A percentile compares a stretch with the other conserved stretches of the same genome.
These are phyloP conservation scores for Fragum sueziense DNA, from an alignment of 2,888 invertebrate species.

Conservation along the genomic window DNA sequence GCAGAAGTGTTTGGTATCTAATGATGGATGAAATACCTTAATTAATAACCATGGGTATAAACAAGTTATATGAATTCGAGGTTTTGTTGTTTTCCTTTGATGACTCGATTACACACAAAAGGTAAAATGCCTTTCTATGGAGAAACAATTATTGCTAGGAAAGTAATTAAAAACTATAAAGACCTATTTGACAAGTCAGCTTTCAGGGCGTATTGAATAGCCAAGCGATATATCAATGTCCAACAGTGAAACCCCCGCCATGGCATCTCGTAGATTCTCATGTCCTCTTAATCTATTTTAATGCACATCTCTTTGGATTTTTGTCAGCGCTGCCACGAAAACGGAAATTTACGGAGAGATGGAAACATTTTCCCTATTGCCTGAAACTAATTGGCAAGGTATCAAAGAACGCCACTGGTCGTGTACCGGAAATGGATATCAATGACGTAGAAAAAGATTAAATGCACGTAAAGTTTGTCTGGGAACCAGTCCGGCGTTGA, in stretches of 20 bases:
- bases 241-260: constrained; percentile 15
- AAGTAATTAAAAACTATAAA: not conserved
- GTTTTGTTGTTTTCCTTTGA: no score
- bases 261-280: constrained; percentile 9
- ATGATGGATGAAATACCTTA: no score
- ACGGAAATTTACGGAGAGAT: constrained; percentile 48
- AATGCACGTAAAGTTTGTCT: constrained; percentile 23
- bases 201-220: not conserved
- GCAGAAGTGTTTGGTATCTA: no score
- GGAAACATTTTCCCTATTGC: constrained; percentile 52
- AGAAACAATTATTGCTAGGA: not conserved
- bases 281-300: constrained; percentile 43
- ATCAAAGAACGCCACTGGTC: constrained; percentile 57
- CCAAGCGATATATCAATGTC: constrained; percentile 16
- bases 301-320: constrained; percentile 43
- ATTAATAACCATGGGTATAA: no score
- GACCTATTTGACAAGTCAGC: not conserved
- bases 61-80: no score
- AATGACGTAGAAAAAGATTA: constrained; percentile 60
- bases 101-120: no score
- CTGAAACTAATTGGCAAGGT: constrained; percentile 55
- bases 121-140: not conserved
- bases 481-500: not conserved
- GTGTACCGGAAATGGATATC: constrained; percentile 54
- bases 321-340: constrained; percentile 36